Evolutionary conservation across 2,113 vertebrate species (phyloP), one percentile per base, ranked within the genome.

Genomic region (Oncorhynchus mykiss): DNA sequence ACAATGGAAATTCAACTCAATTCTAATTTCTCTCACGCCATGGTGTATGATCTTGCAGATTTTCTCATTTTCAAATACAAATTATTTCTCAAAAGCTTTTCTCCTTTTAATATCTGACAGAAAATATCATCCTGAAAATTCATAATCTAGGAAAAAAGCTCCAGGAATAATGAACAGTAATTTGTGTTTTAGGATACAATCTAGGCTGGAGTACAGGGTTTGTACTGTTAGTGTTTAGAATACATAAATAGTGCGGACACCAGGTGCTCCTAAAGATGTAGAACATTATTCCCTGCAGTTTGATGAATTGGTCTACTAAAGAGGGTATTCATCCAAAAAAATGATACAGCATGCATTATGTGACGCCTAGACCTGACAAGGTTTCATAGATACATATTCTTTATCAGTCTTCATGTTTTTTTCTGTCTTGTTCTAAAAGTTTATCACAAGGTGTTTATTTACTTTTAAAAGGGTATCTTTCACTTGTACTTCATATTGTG

Each of bases 241-340:
- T 85, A 88, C 88, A 88, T 86, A 92, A 91, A 93, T 89, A 91
- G 90, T 88, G 85, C 81, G 89, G 91, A 93, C 93, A 93, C 92
- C 93, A 93, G 92, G 93, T 94, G 93, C 90, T 92, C 76, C 74
- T 86, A 82, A 82, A 84, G 80, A 86, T 86, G 89, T 85, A 90
- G 86, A 92, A 92, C 92, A 92, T 91, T 92, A 91, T 92, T 92
- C 93, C 93, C 93, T 89, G 92, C 91, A 87, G 93, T 88, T 91
- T 94, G 92, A 94, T 93, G 91, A 93, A 94, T 94, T 90, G 92
- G 89, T 92, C 85, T 87, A 92, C 91, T 93, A 93, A 93, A 93
- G 92, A 91, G 91, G 90, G 90, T 91, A 91, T 92, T 93, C 92
- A 92, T 93, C 92, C 91, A 91, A 92, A 91, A 91, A 90, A 86